phyloP scores from a whole-genome alignment of 2,113 vertebrate genomes.

The Aptenodytes forsteri region DNA sequence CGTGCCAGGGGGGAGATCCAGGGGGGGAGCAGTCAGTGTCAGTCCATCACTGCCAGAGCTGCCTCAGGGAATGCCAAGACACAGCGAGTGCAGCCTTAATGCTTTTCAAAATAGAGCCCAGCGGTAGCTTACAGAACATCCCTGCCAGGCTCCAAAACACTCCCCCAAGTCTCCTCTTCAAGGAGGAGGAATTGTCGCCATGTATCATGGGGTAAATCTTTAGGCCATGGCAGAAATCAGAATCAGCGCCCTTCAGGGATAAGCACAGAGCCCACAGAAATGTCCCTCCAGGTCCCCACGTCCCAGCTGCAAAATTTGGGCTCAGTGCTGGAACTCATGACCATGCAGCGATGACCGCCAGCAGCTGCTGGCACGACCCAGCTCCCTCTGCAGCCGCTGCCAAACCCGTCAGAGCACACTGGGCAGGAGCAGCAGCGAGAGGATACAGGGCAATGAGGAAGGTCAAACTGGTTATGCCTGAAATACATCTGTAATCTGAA shows the following conservation, averaged over 20 bases:
- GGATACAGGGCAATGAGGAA: neutral
- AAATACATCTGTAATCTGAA: neutral
- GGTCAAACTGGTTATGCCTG: slow-evolving; percentile 4
- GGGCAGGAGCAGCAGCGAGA: neutral
- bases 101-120: neutral
- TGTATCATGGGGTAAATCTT: neutral
- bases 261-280: neutral
- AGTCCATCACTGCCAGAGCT: neutral
- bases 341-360: neutral
- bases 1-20: fast-evolving
- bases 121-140: neutral
- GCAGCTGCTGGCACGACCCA: neutral
- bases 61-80: neutral
- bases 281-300: fast-evolving
- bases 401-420: neutral
- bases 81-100: neutral
- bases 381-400: neutral
- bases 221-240: neutral
- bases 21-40: neutral
- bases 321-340: neutral
- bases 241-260: neutral
- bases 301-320: neutral
- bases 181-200: neutral
- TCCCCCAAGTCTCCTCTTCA: neutral
- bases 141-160: neutral